Percentiles rank a stretch among this genome's conserved stretches.
Conservation (phyloP, 1,140 invertebrate genomes). For the Hypothenemus hampei region DNA sequence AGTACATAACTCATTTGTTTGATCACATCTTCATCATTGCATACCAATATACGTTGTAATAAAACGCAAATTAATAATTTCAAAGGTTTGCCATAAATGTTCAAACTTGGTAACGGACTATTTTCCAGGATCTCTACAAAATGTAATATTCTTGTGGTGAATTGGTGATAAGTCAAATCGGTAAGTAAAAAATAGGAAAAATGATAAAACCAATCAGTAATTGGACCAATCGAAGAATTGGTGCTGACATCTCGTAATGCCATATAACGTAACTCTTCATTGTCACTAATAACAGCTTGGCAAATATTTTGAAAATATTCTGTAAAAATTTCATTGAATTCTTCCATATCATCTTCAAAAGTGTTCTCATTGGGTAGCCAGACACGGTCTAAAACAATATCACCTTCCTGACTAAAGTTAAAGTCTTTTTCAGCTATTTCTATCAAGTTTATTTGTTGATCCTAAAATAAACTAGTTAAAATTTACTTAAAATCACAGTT, state of each 20-base stretch:
- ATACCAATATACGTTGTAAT: constrained; percentile 35
- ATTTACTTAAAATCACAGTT: not conserved
- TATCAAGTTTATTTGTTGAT: constrained; percentile 38
- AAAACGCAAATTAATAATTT: constrained; percentile 38
- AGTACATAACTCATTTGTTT: constrained; percentile 39
- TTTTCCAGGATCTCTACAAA: constrained; percentile 38
- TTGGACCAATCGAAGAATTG: constrained; percentile 38
- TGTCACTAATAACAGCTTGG: constrained; percentile 34
- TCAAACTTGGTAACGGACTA: constrained; percentile 33
- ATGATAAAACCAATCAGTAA: constrained; percentile 43
- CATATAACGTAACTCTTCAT: constrained; percentile 29
- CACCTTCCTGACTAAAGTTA: constrained; percentile 32
- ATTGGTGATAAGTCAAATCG: constrained; percentile 38
- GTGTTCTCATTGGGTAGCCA: constrained; percentile 34
- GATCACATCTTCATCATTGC: constrained; percentile 29
- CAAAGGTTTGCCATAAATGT: constrained; percentile 35
- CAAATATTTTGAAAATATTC: constrained; percentile 40
- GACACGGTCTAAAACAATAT: constrained; percentile 28
- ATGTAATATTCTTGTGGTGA: constrained; percentile 36
- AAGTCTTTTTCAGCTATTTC: constrained; percentile 35
- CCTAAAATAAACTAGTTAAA: constrained; percentile 29
- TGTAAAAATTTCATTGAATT: constrained; percentile 19
- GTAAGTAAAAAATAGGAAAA: constrained; percentile 41
- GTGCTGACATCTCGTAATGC: constrained; percentile 38
- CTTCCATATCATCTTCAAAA: constrained; percentile 20